Conservation (phyloP, 1,140 invertebrate genomes). For the Zophobas morio region DNA sequence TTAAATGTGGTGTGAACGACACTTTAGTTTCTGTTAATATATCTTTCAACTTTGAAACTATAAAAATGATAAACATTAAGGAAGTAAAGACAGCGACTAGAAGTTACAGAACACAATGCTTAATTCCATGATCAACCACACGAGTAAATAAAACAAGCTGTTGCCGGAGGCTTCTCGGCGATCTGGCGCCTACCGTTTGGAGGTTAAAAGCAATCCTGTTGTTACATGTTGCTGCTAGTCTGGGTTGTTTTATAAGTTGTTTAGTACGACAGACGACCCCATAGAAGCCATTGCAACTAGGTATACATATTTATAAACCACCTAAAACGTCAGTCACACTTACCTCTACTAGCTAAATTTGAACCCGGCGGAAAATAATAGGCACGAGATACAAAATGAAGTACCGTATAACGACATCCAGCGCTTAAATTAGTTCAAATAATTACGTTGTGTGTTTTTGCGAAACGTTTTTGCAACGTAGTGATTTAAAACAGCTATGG, state of each 20-base stretch:
- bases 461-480: too few relatives aligned
- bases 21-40: slow-evolving; percentile 39
- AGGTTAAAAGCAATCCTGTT: slow-evolving; percentile 51
- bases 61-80: slow-evolving; percentile 50
- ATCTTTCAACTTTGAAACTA: slow-evolving; percentile 44
- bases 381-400: not conserved
- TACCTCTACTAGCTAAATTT: not conserved
- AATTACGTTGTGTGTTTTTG: too few relatives aligned
- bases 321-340: not conserved
- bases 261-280: slow-evolving; percentile 44
- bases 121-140: slow-evolving; percentile 49
- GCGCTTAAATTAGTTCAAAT: too few relatives aligned
- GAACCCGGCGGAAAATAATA: not conserved
- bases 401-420: too few relatives aligned
- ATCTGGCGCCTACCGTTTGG: slow-evolving; percentile 56
- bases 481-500: too few relatives aligned
- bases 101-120: slow-evolving; percentile 48
- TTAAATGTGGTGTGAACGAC: slow-evolving; percentile 32
- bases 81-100: slow-evolving; percentile 48
- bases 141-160: slow-evolving; percentile 51
- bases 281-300: slow-evolving; percentile 9
- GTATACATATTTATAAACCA: slow-evolving; percentile 9
- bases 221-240: slow-evolving; percentile 46
- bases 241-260: slow-evolving; percentile 44
- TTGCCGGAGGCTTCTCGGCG: slow-evolving; percentile 50